Evolutionary conservation across 2,113 vertebrate species (phyloP), one percentile per base, ranked within the genome.

Genomic region (Corydoras sp.): DNA sequence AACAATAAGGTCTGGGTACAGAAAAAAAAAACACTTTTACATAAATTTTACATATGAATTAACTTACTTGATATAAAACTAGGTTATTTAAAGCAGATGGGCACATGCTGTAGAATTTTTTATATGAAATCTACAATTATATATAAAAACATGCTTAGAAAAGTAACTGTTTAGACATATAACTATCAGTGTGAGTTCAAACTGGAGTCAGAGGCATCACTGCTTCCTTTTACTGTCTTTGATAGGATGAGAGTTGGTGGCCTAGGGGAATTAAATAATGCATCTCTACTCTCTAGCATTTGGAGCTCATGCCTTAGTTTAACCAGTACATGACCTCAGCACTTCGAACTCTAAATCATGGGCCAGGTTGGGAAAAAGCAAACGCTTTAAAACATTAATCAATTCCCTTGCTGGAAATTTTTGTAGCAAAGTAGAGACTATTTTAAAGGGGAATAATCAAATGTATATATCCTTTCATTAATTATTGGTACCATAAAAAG

Each of bases 191-290:
- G 69, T 4, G 71, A 77, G 83, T 86, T 88, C 83, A 87, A 80
- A 78, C 66, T 71, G 24, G 65, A 79, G 82, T 84, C 83, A 82
- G 5, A 2, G 72, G 77, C 71, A 55, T 81, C 78, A 74, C 60
- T 69, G 43, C 55, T 66, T 81, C 65, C 35, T 65, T 66, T 67
- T 68, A 30, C 24, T 69, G 68, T 69, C 65, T 74, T 73, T 68
- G 71, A 79, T 73, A 74, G 77, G 78, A 77, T 69, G 69, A 61
- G 66, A 79, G 81, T 70, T 75, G 80, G 55, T 68, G 64, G 82
- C 83, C 79, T 54, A 50, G 32, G 48, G 69, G 30, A 69, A 72
- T 82, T 89, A 63, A 86, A 88, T 86, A 87, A 84, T 87, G 67
- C 3, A 87, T 75, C 74, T 48, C 74, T 55, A 74, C 76, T 73